Conservation (phyloP, 2,797 vertebrate species). For the Sebastes nivosus region DNA sequence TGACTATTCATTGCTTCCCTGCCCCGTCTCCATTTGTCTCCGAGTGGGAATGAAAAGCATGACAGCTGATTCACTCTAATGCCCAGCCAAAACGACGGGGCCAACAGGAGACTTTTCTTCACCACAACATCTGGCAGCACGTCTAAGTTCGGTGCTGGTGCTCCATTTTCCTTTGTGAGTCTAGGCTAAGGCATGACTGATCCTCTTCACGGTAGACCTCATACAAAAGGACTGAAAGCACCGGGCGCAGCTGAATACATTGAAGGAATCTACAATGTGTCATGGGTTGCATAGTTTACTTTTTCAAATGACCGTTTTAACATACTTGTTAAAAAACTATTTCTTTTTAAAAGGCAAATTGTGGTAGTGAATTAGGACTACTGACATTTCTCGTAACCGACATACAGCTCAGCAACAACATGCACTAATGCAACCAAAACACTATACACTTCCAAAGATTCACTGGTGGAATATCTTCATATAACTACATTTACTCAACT, state of each 20-base stretch:
- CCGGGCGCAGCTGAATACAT: conserved; percentile 30
- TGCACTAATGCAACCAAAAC: not conserved
- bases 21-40: conserved; percentile 33
- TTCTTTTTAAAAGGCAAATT: conserved; percentile 26
- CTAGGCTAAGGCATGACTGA: conserved; percentile 61
- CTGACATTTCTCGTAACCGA: not conserved
- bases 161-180: conserved; percentile 61
- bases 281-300: conserved; percentile 17
- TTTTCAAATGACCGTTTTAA: conserved; percentile 31
- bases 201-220: conserved; percentile 60
- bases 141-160: conserved; percentile 42
- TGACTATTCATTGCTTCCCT: conserved; percentile 40
- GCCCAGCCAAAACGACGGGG: conserved; percentile 24
- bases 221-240: conserved; percentile 60
- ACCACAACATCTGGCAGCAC: conserved; percentile 53
- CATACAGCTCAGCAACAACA: not conserved
- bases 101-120: conserved; percentile 43
- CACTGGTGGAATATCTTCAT: not conserved
- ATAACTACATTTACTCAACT: not conserved
- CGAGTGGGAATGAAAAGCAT: conserved; percentile 31
- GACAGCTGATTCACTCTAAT: conserved; percentile 36
- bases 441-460: not conserved
- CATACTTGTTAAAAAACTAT: not conserved
- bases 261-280: conserved; percentile 35
- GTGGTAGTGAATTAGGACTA: conserved; percentile 4